phyloP scores from a whole-genome alignment of 1,140 invertebrate genomes.

The Pentalonia nigronervosa region DNA sequence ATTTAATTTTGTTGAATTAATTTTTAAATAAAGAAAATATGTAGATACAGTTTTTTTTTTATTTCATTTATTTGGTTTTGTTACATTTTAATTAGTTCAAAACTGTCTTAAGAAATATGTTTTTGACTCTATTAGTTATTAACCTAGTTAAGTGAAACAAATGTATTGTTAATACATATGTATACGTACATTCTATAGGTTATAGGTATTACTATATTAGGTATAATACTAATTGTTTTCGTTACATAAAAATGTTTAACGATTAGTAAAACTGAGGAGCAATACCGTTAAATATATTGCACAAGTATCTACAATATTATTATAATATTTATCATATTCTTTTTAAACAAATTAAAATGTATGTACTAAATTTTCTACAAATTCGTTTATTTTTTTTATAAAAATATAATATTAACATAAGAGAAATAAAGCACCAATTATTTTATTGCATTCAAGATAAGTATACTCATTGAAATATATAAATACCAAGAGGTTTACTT shows the following conservation, averaged over 20 bases:
- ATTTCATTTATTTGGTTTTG: not conserved
- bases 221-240: not conserved
- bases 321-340: too few relatives aligned
- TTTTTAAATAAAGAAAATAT: conserved; percentile 9
- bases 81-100: not conserved
- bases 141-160: not conserved
- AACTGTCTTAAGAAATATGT: not conserved
- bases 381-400: not conserved
- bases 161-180: not conserved
- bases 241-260: not conserved
- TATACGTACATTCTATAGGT: too few relatives aligned
- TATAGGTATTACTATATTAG: too few relatives aligned
- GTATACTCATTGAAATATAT: not conserved
- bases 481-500: not conserved
- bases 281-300: too few relatives aligned
- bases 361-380: not conserved
- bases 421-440: too few relatives aligned
- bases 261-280: not conserved
- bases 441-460: not conserved
- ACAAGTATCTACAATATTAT: not conserved
- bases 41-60: not conserved
- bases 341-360: not conserved
- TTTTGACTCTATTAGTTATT: not conserved
- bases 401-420: not conserved
- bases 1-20: conserved; percentile 12